Base-by-base conservation (phyloP, 2,113 vertebrate species). In the Cynoglossus semilaevis region DNA sequence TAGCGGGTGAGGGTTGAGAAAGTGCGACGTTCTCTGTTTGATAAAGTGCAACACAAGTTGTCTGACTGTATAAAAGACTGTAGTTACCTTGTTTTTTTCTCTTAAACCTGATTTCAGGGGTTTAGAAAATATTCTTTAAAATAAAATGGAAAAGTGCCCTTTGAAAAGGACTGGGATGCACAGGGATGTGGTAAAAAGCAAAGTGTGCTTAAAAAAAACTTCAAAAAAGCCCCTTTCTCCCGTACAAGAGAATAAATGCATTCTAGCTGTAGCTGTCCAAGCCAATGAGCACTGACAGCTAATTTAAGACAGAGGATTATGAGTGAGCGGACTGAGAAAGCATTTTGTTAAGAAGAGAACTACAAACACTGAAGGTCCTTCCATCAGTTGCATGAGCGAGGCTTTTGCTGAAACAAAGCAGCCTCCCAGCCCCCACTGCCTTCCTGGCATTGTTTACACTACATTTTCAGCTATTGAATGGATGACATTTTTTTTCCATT, bases 381-480 rank as follows among this genome's bases (percentile, higher is more conserved):
- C 62, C 29, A 62, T 74, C 78, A 74, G n/a, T 64, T 74, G 63
- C 69, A 81, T 67, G 56, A 80, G 50, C n/a, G 29, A 46, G 76
- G 54, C 54, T 70, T 65, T 52, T 81, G 62, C 58, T 68, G 60
- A 70, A 66, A 69, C 59, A 73, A 63, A 63, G 58, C 50, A 29
- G 22, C 40, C 63, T 62, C 65, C 35, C 74, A 68, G 58, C 67
- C 65, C 78, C 64, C 69, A 45, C 53, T 7, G 53, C 78, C 51
- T 81, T 81, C 82, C 79, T 87, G 77, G 40, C 66, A 70, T 84
- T 84, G 83, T 85, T 79, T 74, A 74, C 70, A 40, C 67, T 42
- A 47, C 68, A 77, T 51, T 65, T 67, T 63, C 45, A 74, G 68
- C 71, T 42, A 40, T 45, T 86, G 66, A 81, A 80, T 72, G 52